Percentiles rank a stretch among this genome's conserved stretches.
Conservation (phyloP, 2,113 vertebrate species). For the Proteles cristata region DNA sequence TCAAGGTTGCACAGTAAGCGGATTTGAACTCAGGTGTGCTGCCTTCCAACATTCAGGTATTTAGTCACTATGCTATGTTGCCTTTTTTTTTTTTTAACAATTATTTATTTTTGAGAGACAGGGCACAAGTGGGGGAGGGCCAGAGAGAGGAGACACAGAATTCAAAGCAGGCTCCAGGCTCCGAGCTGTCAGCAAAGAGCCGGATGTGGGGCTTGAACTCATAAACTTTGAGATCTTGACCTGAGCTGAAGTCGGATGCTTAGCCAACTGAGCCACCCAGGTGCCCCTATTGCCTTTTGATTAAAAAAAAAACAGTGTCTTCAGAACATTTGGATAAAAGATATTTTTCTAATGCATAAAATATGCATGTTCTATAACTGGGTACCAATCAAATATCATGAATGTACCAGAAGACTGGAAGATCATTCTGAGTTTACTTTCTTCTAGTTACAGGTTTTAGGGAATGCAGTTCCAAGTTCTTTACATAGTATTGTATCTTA, state of each 20-base stretch:
- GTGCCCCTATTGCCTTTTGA: neutral
- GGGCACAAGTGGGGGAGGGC: no score
- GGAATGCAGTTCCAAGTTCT: neutral
- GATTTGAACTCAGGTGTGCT: slow-evolving; percentile 8
- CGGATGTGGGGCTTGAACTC: no score
- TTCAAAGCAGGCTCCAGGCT: no score
- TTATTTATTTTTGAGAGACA: no score
- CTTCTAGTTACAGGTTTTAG: slow-evolving; percentile 15
- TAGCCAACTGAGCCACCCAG: no score
- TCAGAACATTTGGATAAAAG: neutral
- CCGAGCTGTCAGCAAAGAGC: no score
- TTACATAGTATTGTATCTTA: neutral
- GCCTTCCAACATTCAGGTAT: neutral
- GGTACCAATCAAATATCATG: neutral
- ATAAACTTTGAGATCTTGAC: no score
- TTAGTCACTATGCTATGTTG: neutral
- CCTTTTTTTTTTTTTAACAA: neutral
- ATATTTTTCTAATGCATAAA: neutral
- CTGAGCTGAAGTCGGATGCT: no score
- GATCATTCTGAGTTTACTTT: slow-evolving; percentile 39
- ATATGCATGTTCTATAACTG: neutral
- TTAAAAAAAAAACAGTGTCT: neutral
- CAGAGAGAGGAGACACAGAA: no score
- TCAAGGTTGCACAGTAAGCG: neutral
- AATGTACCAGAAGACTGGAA: neutral